Conservation (phyloP, 2,888 invertebrate species). For the Cinara cedri region DNA sequence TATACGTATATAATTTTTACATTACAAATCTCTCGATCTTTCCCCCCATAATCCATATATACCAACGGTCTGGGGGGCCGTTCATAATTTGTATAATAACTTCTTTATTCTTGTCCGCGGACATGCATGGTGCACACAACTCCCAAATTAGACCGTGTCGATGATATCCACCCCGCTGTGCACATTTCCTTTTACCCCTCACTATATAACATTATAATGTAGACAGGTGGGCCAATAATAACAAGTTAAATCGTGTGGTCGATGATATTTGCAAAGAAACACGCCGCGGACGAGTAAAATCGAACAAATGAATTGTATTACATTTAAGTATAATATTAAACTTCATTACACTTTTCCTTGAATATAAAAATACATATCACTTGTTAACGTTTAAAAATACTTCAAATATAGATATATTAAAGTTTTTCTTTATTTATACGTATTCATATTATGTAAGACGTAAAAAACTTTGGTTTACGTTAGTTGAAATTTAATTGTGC, state of each 20-base stretch:
- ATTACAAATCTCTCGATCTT: slow-evolving; percentile 39
- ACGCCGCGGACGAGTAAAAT: background rate
- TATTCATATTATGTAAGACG: too few relatives aligned
- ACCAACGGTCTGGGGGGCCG: slow-evolving; percentile 39
- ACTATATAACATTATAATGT: background rate
- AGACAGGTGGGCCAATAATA: slow-evolving; percentile 31
- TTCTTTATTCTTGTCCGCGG: slow-evolving; percentile 38
- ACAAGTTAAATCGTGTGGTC: slow-evolving; percentile 20
- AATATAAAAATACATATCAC: background rate
- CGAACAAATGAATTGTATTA: background rate
- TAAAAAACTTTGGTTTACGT: too few relatives aligned
- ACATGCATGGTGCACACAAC: slow-evolving; percentile 9
- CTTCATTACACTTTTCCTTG: too few relatives aligned
- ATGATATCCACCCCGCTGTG: slow-evolving; percentile 50
- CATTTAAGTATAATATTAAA: too few relatives aligned
- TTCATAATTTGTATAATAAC: slow-evolving; percentile 55
- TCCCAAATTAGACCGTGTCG: slow-evolving; percentile 55
- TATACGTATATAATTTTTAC: background rate
- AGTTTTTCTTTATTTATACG: background rate
- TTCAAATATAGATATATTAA: background rate
- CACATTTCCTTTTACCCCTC: slow-evolving; percentile 10
- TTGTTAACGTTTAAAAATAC: background rate
- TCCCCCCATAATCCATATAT: slow-evolving; percentile 16
- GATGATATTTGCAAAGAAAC: slow-evolving; percentile 14
- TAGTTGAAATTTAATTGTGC: too few relatives aligned